phyloP scores from a whole-genome alignment of 2,888 invertebrate species.

The Chirona hameri region DNA sequence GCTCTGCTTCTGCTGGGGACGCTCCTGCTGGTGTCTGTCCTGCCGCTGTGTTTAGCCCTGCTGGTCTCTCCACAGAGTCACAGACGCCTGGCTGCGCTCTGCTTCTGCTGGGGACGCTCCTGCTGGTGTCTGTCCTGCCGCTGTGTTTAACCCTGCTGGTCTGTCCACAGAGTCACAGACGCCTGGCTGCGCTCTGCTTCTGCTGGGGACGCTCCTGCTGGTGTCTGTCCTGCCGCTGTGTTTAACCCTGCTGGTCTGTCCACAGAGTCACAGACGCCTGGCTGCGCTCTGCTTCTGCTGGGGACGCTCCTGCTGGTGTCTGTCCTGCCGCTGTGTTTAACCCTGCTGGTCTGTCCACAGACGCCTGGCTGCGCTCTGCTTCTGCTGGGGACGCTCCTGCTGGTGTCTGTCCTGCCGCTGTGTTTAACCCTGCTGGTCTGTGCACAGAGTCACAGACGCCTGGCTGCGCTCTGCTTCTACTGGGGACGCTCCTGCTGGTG shows the following conservation, averaged over 20 bases:
- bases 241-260: too few species aligned
- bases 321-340: too few species aligned
- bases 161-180: slow-evolving; percentile 42
- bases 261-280: slow-evolving; percentile 57
- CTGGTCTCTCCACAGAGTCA: too few species aligned
- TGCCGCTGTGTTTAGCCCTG: too few species aligned
- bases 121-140: slow-evolving; percentile 58
- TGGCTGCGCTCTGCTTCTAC: slow-evolving; percentile 65
- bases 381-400: slow-evolving; percentile 65
- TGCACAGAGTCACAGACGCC: slow-evolving; percentile 53
- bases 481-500: slow-evolving; percentile 67
- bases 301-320: slow-evolving; percentile 68
- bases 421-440: too few species aligned
- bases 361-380: slow-evolving; percentile 67
- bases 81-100: slow-evolving; percentile 62
- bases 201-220: slow-evolving; percentile 67
- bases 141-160: too few species aligned
- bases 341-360: background rate
- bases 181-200: slow-evolving; percentile 66
- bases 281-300: slow-evolving; percentile 64
- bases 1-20: slow-evolving; percentile 67
- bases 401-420: slow-evolving; percentile 52
- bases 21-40: slow-evolving; percentile 63
- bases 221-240: slow-evolving; percentile 47
- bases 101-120: slow-evolving; percentile 66